Evolutionary conservation across 2,113 vertebrate species (phyloP), one percentile per base, ranked within the genome.

Genomic region (Vulpes ferrilata): DNA sequence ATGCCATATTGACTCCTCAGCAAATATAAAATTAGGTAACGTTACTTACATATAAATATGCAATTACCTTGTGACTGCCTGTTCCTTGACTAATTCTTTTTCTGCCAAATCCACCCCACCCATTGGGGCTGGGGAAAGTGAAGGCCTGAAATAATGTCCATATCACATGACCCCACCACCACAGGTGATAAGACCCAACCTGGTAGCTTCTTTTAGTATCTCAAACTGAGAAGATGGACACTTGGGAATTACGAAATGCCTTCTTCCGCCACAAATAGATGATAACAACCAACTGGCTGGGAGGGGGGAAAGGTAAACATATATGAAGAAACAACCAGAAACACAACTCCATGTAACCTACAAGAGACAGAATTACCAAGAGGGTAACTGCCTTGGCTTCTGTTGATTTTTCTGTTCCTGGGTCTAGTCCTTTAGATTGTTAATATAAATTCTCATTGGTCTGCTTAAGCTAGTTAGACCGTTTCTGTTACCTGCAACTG

Each of bases 401-500:
- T 78, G 20, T 17, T 53, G 76, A 59, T 30, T 73, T 84, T 97
- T 92, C 82, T 83, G 4, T 22, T 17, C 78, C 32, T 78, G 48
- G 53, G 35, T 85, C 71, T 53, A 57, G 15, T 82, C 20, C 6
- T 43, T 57, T 19, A 90, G 51, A 93, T 53, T 32, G 59, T 93
- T 96, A 30, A 15, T n/a, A 83, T 35, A 95, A 94, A 93, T 64
- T 71, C 51, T 64, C 51, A 30, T 83, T 48, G 55, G 59, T 51
- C 79, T 87, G 7, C 38, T 85, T 67, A 94, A 85, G 20, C 22
- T 88, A 65, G 13, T 35, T 35, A 16, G 30, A 62, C 23, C 48
- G 11, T 43, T 95, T 64, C 86, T 93, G 25, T 12, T 55, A 71
- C 48, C 59, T 85, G 38, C 32, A 86, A 79, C 53, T 27, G 65